These are phyloP conservation scores for Hirtodrosophila histrioides DNA, from an alignment of 2,888 invertebrate species.

Conservation along the genomic window DNA sequence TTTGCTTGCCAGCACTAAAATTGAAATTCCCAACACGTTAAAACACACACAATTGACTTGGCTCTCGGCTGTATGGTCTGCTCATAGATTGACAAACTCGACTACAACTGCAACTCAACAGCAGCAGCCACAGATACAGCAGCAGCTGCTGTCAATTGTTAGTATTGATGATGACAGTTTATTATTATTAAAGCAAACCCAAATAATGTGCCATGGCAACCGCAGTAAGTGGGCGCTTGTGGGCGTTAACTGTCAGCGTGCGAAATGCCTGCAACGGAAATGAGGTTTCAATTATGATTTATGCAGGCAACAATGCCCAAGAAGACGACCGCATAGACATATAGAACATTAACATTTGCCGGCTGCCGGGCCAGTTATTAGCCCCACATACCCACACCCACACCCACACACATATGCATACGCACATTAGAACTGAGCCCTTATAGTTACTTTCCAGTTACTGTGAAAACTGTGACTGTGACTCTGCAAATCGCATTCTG, in stretches of 20 bases:
- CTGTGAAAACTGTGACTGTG: too few relatives aligned
- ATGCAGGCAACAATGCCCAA: constrained; percentile 47
- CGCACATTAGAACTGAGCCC: neutral
- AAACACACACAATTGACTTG: constrained; percentile 12
- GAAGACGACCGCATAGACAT: constrained; percentile 27
- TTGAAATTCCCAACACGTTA: constrained; percentile 26
- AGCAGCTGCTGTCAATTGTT: constrained; percentile 35
- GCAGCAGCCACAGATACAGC: neutral
- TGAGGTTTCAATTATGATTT: constrained; percentile 79
- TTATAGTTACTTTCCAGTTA: too few relatives aligned
- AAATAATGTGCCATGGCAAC: constrained; percentile 41
- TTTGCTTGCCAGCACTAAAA: constrained; percentile 25
- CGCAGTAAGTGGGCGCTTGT: constrained; percentile 15
- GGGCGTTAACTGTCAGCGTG: constrained; percentile 36
- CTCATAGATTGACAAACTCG: constrained; percentile 14
- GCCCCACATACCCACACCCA: constrained; percentile 15
- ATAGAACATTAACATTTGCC: constrained; percentile 59
- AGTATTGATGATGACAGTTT: constrained; percentile 68
- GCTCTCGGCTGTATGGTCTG: constrained; percentile 1
- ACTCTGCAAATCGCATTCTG: too few relatives aligned
- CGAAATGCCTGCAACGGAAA: constrained; percentile 76
- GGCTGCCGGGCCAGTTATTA: constrained; percentile 50
- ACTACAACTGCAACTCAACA: neutral
- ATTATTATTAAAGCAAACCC: constrained; percentile 75
- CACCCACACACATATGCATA: constrained; percentile 7